Conservation (phyloP, 2,888 invertebrate genomes). For the Drosophila neonasuta region DNA sequence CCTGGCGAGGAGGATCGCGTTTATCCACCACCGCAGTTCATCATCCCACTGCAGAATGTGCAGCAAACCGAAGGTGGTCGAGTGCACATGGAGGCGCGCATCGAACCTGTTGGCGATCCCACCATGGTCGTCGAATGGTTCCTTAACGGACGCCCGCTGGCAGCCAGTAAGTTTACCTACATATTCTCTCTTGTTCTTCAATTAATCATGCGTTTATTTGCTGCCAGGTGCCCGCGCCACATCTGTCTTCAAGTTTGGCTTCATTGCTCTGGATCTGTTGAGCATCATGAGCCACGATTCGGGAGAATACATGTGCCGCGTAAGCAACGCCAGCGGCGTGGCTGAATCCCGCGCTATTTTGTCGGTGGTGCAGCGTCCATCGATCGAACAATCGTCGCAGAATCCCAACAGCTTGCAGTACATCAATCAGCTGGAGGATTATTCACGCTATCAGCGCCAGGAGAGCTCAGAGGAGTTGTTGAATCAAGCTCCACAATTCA, state of each 20-base stretch:
- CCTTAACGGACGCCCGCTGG: constrained; percentile 93
- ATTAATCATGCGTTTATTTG: neutral
- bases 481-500: constrained; percentile 92
- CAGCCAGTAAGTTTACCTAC: constrained; percentile 89
- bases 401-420: constrained; percentile 95
- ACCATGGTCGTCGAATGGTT: constrained; percentile 98
- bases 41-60: constrained; percentile 92
- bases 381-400: constrained; percentile 93
- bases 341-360: constrained; percentile 93
- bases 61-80: constrained; percentile 94
- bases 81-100: constrained; percentile 98
- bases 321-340: constrained; percentile 92
- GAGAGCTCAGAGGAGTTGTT: constrained; percentile 92
- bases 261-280: constrained; percentile 95
- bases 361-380: constrained; percentile 90
- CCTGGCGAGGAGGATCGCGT: constrained; percentile 92
- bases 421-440: constrained; percentile 95
- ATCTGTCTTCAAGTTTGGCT: constrained; percentile 98
- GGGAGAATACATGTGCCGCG: constrained; percentile 95
- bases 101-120: constrained; percentile 98
- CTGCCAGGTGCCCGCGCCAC: constrained; percentile 94
- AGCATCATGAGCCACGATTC: constrained; percentile 92
- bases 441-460: constrained; percentile 92
- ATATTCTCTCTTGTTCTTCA: neutral
- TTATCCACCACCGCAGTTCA: constrained; percentile 95